phyloP scores from a whole-genome alignment of 2,888 invertebrate species.

The Rhagophthalmus giganteus region DNA sequence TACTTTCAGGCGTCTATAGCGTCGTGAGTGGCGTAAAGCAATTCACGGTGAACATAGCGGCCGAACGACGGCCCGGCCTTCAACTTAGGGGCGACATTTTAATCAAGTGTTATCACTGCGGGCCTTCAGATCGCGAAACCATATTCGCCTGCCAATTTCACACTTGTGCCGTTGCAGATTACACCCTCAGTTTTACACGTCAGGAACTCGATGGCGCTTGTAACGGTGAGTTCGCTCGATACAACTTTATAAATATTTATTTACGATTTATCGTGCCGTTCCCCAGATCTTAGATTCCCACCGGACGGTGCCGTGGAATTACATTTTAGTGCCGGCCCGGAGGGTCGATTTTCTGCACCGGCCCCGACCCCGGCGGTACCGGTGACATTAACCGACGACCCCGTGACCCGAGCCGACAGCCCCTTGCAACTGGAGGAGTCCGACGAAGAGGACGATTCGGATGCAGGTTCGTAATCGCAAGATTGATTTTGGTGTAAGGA shows the following conservation, averaged over 20 bases:
- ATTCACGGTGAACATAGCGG: constrained; percentile 72
- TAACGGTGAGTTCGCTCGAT: constrained; percentile 68
- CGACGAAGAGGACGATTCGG: constrained; percentile 53
- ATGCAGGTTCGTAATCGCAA: constrained; percentile 47
- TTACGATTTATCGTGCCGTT: constrained; percentile 11
- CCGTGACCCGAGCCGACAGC: constrained; percentile 77
- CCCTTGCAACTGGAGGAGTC: constrained; percentile 65
- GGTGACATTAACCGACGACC: constrained; percentile 70
- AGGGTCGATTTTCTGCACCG: constrained; percentile 62
- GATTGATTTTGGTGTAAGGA: background rate
- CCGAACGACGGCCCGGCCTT: constrained; percentile 66
- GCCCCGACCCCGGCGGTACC: constrained; percentile 73
- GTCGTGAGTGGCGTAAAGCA: constrained; percentile 67
- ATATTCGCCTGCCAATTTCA: constrained; percentile 91
- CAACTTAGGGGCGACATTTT: constrained; percentile 87
- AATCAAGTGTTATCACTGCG: constrained; percentile 85
- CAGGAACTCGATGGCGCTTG: constrained; percentile 86
- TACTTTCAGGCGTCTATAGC: constrained; percentile 65
- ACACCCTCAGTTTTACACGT: constrained; percentile 81
- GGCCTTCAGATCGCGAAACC: constrained; percentile 62
- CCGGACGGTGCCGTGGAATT: constrained; percentile 82
- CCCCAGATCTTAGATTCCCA: constrained; percentile 77
- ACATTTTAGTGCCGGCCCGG: constrained; percentile 69
- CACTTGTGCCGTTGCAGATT: constrained; percentile 87
- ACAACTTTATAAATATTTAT: too few relatives aligned